A percentile compares a stretch with the other conserved stretches of the same genome.
phyloP scores from a whole-genome alignment of 92 coral and sea anemone genomes.

The Chrysogorgia sp. region DNA sequence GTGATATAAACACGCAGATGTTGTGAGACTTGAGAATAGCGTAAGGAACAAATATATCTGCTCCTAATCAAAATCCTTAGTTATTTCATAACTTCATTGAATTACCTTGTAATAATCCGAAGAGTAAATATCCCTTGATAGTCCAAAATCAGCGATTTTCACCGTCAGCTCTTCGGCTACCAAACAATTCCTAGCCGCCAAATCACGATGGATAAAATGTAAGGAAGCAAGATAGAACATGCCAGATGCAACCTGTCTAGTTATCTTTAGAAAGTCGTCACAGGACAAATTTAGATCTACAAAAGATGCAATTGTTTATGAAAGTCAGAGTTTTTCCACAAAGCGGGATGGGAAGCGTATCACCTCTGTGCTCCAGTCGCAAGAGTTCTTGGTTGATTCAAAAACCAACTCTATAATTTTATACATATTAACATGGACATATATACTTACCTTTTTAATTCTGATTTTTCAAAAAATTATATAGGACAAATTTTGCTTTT shows the following conservation, averaged over 20 bases:
- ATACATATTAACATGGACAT: no score
- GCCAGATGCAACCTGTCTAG: constrained; percentile 82
- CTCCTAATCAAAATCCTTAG: no score
- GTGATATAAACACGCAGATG: no score
- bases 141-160: constrained; percentile 93
- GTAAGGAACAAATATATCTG: no score
- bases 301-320: background rate
- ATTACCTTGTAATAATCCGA: constrained; percentile 92
- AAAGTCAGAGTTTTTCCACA: background rate
- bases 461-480: no score
- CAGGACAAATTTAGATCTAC: constrained; percentile 16
- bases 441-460: no score
- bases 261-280: constrained; percentile 68
- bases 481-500: no score
- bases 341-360: background rate
- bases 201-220: constrained; percentile 91
- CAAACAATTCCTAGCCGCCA: constrained; percentile 89
- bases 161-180: constrained; percentile 72
- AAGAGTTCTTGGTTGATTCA: no score
- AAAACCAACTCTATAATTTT: no score
- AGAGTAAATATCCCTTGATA: constrained; percentile 87
- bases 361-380: no score
- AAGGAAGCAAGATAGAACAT: constrained; percentile 77
- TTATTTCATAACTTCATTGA: background rate
- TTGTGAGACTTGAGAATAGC: no score